phyloP scores from a whole-genome alignment of 1,140 invertebrate species.

The Samia ricini region DNA sequence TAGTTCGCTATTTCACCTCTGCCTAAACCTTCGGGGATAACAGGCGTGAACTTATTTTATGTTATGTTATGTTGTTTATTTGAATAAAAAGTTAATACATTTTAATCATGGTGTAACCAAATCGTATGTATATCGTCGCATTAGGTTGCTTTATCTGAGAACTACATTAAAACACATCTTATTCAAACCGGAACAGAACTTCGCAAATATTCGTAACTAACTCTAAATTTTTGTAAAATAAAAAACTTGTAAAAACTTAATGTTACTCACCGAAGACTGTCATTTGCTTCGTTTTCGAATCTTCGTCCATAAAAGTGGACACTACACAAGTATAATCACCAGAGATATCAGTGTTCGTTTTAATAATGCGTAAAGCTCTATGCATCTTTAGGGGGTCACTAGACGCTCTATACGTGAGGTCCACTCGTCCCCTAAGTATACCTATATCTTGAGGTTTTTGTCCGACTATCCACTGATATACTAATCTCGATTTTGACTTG shows the following conservation, averaged over 20 bases:
- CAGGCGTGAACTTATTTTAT: no score
- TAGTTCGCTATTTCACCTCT: no score
- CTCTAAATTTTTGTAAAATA: no score
- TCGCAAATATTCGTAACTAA: no score
- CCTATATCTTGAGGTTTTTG: slow-evolving; percentile 80
- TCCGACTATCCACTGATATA: slow-evolving; percentile 88
- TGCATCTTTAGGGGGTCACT: slow-evolving; percentile 79
- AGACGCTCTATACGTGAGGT: slow-evolving; percentile 80
- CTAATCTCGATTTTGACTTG: slow-evolving; percentile 80
- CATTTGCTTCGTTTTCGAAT: slow-evolving; percentile 82
- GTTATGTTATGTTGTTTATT: no score
- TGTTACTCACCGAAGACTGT: slow-evolving; percentile 82
- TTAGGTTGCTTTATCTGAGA: no score
- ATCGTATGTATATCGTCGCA: no score
- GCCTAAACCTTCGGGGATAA: no score
- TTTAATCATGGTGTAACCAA: no score
- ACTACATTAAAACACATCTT: no score
- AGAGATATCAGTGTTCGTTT: slow-evolving; percentile 83
- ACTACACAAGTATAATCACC: slow-evolving; percentile 87
- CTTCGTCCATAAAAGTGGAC: slow-evolving; percentile 83
- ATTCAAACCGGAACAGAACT: no score
- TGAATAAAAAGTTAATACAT: no score
- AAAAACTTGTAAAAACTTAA: not conserved
- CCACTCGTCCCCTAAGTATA: slow-evolving; percentile 81
- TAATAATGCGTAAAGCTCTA: slow-evolving; percentile 83